Evolutionary conservation across 1,140 invertebrate species (phyloP), one percentile per base, ranked within the genome.

Genomic region (Portunus trituberculatus): DNA sequence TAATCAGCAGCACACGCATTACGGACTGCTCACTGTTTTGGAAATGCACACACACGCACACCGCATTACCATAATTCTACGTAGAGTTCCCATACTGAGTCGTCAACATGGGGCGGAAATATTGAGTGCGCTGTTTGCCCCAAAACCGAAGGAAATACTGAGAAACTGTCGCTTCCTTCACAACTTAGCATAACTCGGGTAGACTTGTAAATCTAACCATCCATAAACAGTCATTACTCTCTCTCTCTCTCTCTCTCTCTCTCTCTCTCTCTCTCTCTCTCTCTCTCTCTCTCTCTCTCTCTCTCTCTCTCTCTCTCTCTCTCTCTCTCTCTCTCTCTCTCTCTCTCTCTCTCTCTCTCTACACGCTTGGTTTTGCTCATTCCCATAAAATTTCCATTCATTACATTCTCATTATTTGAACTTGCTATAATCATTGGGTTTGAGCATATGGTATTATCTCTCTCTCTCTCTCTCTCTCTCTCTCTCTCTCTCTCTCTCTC

Each of bases 401-500:
- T 46, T 46, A 52, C 32, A 29, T 46, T 90, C 48, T 52, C 39
- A 90, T 90, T 32, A 90, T 6, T 88, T 52, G 45, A n/a, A 6
- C 28, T 46, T 12, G 7, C 20, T 8, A n/a, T 90, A 45, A 46
- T 6, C 16, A 48, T 90, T 39, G n/a, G 39, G 1, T 48, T 48
- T 28, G 4, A 39, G 4, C n/a, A 39, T 90, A n/a, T 52, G 31
- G 16, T 48, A 28, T 32, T 29, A 31, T 25, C 88, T 20, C 31
- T 46, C 88, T 20, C 31, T 46, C 88, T 7, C 32, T 45, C 86
- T 88, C 86, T 88, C 86, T 88, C 86, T 88, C 86, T 88, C 86
- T 88, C 86, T 88, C 86, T 88, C 86, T 39, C 32, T 39, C 31
- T 89, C 32, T 39, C 87, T 89, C 87, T 89, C 87, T 89, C 87